These are phyloP conservation scores for Ennomos fuscantarius DNA, from an alignment of 2,888 invertebrate species.

Conservation along the genomic window DNA sequence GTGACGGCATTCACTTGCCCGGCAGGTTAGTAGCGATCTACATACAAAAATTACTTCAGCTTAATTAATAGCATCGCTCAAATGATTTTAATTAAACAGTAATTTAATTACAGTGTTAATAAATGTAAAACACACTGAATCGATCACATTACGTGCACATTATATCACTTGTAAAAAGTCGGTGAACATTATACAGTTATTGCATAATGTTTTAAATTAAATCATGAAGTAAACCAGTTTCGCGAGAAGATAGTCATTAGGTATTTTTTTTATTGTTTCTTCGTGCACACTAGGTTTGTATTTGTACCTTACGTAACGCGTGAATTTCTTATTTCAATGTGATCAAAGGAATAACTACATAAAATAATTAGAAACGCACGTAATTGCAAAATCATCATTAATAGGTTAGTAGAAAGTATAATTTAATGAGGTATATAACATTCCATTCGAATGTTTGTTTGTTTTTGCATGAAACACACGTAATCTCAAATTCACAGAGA, in stretches of 20 bases:
- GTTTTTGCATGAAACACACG: slow-evolving; percentile 1
- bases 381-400: slow-evolving; percentile 7
- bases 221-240: slow-evolving; percentile 23
- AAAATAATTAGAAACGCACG: slow-evolving; percentile 14
- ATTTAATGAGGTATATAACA: slow-evolving; percentile 1
- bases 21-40: too few relatives aligned
- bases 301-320: slow-evolving; percentile 28
- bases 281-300: slow-evolving; percentile 27
- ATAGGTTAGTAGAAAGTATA: slow-evolving; percentile 9
- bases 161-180: slow-evolving; percentile 18
- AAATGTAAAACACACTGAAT: background rate
- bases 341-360: slow-evolving; percentile 9
- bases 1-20: too few relatives aligned
- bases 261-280: slow-evolving; percentile 36
- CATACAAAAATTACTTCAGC: background rate
- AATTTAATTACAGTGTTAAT: slow-evolving; percentile 7
- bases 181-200: slow-evolving; percentile 33
- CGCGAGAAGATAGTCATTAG: slow-evolving; percentile 23
- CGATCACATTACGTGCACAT: slow-evolving; percentile 20
- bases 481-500: background rate
- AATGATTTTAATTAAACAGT: slow-evolving; percentile 6
- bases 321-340: slow-evolving; percentile 21
- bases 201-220: slow-evolving; percentile 34
- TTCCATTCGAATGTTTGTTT: background rate
- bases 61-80: slow-evolving; percentile 9